A percentile compares a stretch with the other conserved stretches of the same genome.
Evolutionary conservation across 2,797 vertebrate species (phyloP).

Genomic region (Chaetodon trifasciatus): DNA sequence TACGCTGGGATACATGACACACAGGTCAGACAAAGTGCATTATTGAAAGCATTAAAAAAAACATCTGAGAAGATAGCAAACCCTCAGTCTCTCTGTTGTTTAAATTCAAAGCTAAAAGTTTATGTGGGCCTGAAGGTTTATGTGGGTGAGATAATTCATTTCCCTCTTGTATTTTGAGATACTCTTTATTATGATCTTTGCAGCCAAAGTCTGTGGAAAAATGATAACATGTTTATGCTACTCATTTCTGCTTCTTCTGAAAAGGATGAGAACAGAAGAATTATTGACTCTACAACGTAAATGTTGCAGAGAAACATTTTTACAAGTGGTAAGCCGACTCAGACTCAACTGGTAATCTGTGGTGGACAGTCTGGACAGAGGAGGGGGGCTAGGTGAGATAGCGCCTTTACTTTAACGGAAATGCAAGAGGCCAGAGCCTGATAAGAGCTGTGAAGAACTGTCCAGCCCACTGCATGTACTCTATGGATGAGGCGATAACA

Average conservation of each 20-base stretch:
- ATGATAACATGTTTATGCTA: background rate
- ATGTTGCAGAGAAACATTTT: background rate
- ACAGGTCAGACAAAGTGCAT: background rate
- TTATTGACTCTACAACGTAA: background rate
- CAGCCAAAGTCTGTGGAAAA: background rate
- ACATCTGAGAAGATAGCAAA: background rate
- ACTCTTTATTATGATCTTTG: background rate
- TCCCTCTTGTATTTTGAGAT: background rate
- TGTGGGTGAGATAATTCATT: background rate
- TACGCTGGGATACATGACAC: background rate
- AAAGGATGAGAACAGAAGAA: background rate
- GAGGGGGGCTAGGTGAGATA: conserved; percentile 73
- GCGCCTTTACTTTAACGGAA: conserved; percentile 76
- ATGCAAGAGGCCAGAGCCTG: conserved; percentile 70
- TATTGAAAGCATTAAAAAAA: background rate
- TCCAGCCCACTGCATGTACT: conserved; percentile 42
- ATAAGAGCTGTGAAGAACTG: conserved; percentile 76
- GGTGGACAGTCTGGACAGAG: conserved; percentile 60
- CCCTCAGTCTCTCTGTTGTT: background rate
- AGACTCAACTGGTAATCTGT: conserved; percentile 74
- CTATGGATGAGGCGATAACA: conserved; percentile 54
- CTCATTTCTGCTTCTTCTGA: background rate
- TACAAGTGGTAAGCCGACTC: background rate
- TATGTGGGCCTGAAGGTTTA: background rate
- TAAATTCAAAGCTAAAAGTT: background rate